Evolutionary conservation across 2,797 vertebrate species (phyloP), one percentile per base, ranked within the genome.

Genomic region (Anableps anableps): DNA sequence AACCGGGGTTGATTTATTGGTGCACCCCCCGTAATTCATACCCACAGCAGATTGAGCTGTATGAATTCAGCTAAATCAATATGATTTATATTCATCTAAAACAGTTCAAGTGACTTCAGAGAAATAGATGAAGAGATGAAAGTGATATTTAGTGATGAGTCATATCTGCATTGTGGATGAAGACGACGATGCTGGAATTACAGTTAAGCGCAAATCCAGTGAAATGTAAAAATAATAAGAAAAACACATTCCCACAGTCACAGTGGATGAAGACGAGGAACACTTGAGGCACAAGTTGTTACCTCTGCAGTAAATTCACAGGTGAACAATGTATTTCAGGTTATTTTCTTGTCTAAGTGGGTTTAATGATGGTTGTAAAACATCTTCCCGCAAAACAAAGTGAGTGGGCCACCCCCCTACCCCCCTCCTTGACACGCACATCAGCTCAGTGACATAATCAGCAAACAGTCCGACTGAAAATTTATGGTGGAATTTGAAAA

Each of bases 401-500:
- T 19, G 26, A 43, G 36, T 38, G 29, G 2, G 0, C 17, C 45
- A 45, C 26, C 11, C n/a, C n/a, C n/a, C n/a, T n/a, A n/a, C 23
- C 23, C 4, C 23, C 68, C 41, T 21, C 41, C 21, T 45, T 26
- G 68, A 70, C 38, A 71, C 26, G 41, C 68, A 71, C 68, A 71
- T 71, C 68, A 71, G 68, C n/a, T 60, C 53, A 45, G 26, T 60
- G 74, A 60, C 41, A 60, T 5, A 29, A 26, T 21, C 72, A 53
- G 72, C 31, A 74, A 74, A 75, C 74, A 45, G n/a, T 29, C 53
- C n/a, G 26, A 62, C 29, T 31, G 55, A 62, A 62, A 60, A 62
- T 75, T 47, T 31, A 45, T 29, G 26, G 53, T 5, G n/a, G 38
- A 45, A 60, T 29, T 29, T 19, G n/a, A 31, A 62, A 31, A 62